These are phyloP conservation scores for Lymantria dispar DNA, from an alignment of 2,888 invertebrate genomes.

Conservation along the genomic window DNA sequence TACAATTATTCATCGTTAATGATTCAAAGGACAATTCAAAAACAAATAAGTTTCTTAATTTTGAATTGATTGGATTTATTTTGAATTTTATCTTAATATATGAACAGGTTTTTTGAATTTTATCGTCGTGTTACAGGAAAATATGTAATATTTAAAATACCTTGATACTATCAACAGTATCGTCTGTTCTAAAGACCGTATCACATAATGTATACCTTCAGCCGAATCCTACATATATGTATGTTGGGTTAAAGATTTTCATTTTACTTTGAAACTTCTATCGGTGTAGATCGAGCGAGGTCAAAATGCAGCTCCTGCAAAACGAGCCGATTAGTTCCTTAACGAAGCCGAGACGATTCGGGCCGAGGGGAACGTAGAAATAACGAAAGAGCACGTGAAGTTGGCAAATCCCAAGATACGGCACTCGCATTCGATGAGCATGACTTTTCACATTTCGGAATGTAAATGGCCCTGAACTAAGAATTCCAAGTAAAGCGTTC, in stretches of 20 bases:
- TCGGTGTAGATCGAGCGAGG: constrained; percentile 41
- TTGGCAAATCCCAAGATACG: constrained; percentile 43
- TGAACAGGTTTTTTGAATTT: no score
- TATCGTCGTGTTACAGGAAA: no score
- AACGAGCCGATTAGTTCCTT: constrained; percentile 62
- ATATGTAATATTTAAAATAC: no score
- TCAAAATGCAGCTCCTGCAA: constrained; percentile 53
- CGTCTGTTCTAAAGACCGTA: no score
- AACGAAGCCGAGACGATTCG: constrained; percentile 47
- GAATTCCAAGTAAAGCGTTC: constrained; percentile 35
- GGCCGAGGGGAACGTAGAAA: constrained; percentile 26
- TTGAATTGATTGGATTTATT: no score
- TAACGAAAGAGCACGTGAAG: constrained; percentile 30
- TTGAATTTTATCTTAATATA: no score
- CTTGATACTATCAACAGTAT: no score
- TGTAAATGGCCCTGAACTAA: constrained; percentile 43
- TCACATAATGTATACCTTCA: no score
- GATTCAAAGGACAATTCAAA: no score
- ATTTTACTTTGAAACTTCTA: constrained; percentile 9
- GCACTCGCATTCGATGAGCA: constrained; percentile 33
- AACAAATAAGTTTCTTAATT: no score
- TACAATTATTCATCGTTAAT: no score
- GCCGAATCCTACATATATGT: no score
- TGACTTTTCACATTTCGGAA: constrained; percentile 43
- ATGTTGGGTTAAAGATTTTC: not conserved